Conservation (phyloP, 2,113 vertebrate genomes). For the Heterocephalus glaber region DNA sequence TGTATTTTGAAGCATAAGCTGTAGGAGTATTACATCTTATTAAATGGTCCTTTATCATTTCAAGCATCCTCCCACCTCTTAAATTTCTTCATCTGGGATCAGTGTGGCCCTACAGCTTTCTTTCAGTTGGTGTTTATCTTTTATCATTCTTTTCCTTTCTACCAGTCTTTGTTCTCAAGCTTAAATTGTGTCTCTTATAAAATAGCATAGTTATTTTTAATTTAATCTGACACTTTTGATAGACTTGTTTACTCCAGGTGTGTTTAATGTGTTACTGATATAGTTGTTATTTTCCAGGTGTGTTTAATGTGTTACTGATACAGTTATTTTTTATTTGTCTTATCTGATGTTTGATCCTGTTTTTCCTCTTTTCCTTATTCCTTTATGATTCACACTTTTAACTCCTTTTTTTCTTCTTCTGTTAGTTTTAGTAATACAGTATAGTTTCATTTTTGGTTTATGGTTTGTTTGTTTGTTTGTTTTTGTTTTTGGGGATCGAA, state of each 20-base stretch:
- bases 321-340: background rate
- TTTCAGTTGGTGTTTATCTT: background rate
- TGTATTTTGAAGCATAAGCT: background rate
- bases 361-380: background rate
- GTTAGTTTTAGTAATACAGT: background rate
- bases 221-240: background rate
- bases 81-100: background rate
- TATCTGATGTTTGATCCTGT: background rate
- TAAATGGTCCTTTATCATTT: conserved; percentile 9
- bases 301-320: background rate
- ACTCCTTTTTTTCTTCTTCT: background rate
- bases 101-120: background rate
- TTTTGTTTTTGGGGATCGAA: too few species aligned
- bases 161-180: background rate
- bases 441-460: too few species aligned
- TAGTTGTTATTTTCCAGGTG: background rate
- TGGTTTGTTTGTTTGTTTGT: too few species aligned
- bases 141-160: background rate
- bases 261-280: background rate
- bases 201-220: background rate
- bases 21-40: background rate
- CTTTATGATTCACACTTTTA: background rate
- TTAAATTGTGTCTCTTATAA: background rate
- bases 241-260: background rate
- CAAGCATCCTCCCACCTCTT: background rate